Conservation (phyloP, 2,797 vertebrate genomes). For the Notolabrus celidotus region DNA sequence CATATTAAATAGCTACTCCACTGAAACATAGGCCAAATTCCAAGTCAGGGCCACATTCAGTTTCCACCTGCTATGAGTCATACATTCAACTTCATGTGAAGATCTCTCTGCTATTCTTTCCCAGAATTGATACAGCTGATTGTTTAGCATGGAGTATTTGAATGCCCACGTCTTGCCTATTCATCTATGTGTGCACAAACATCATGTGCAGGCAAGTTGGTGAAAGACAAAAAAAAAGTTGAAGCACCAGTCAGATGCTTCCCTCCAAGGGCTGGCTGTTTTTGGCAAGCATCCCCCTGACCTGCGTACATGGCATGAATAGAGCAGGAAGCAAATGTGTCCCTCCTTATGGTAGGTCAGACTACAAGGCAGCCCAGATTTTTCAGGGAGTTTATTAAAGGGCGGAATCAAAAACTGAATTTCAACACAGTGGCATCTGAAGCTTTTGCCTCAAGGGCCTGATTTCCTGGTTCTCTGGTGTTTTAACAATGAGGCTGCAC, state of each 20-base stretch:
- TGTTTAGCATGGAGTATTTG: neutral
- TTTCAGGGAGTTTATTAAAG: conserved; percentile 50
- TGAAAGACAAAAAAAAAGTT: conserved; percentile 28
- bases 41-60: conserved; percentile 8
- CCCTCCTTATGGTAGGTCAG: conserved; percentile 71
- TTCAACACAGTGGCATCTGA: conserved; percentile 65
- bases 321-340: conserved; percentile 63
- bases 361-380: conserved; percentile 49
- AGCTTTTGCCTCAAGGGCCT: conserved; percentile 68
- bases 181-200: neutral
- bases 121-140: neutral
- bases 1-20: conserved; percentile 28
- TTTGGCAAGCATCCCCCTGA: conserved; percentile 49
- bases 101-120: conserved; percentile 1
- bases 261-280: conserved; percentile 59
- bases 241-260: conserved; percentile 54
- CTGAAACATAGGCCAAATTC: conserved; percentile 7
- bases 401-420: conserved; percentile 64
- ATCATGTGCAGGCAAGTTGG: neutral
- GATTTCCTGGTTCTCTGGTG: conserved; percentile 69
- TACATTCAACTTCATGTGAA: conserved; percentile 12
- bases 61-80: conserved; percentile 11
- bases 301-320: conserved; percentile 49
- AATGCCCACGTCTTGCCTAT: neutral
- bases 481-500: conserved; percentile 73